Conservation (phyloP, 2,797 vertebrate species). For the Smutsia temminckii region DNA sequence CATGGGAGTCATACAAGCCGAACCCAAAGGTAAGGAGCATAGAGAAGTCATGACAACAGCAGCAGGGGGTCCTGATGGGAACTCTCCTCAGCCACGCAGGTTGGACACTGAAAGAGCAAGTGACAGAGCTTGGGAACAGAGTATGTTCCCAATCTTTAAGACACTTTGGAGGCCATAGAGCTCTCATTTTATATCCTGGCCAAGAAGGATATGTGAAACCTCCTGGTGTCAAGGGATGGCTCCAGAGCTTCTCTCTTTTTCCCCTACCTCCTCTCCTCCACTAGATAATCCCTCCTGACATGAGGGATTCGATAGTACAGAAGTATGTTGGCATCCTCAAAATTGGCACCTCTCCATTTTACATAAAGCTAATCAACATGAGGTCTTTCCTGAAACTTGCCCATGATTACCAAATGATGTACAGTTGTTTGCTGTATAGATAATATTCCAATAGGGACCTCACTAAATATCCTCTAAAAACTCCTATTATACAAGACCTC, state of each 20-base stretch:
- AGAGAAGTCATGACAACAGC: background rate
- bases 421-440: conserved; percentile 83
- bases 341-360: conserved; percentile 59
- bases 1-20: background rate
- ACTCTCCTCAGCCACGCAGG: background rate
- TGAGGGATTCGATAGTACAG: conserved; percentile 50
- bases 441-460: conserved; percentile 82
- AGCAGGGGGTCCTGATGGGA: background rate
- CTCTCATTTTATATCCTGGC: background rate
- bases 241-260: background rate
- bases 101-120: background rate
- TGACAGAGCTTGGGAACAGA: background rate
- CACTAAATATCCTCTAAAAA: conserved; percentile 84
- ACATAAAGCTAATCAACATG: conserved; percentile 78
- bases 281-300: conserved; percentile 59
- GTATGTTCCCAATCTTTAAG: background rate
- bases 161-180: background rate
- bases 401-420: conserved; percentile 81
- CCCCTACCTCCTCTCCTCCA: conserved; percentile 23
- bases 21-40: background rate
- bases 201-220: conserved; percentile 52
- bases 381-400: conserved; percentile 79
- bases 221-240: conserved; percentile 34
- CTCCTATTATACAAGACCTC: conserved; percentile 84
- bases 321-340: conserved; percentile 58